Base-by-base conservation (phyloP, 2,888 invertebrate species). In the Podotricha telesiphe region DNA sequence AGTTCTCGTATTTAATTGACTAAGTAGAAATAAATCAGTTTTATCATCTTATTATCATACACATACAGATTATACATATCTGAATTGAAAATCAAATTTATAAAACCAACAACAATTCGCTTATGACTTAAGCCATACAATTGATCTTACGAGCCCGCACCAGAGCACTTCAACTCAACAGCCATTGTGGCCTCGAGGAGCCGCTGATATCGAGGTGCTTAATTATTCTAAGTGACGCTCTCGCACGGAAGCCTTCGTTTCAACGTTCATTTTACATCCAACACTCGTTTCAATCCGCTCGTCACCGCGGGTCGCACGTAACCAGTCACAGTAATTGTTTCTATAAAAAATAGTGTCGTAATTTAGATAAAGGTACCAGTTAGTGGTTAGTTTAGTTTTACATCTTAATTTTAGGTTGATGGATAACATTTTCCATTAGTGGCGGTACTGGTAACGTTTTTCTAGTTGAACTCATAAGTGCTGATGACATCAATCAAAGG, bases 341-440 rank as follows among this genome's bases (percentile, higher is more conserved):
- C 82, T 75, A 83, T 82, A 83, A 86, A 85, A 84, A 82, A 82
- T 76, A 79, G 77, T 77, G 77, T 78, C 78, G 80, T 85, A 80
- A 80, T 84, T 82, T 80, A 85, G 86, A 87, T 86, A 84, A 83
- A 85, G 78, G 79, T 79, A 78, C 76, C 73, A 70, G 71, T 76
- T 73, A 73, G 76, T 74, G 73, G 73, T 72, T 66, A 74, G 76
- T 75, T 73, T 71, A 73, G 78, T 76, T 78, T 77, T 77, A 77
- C 81, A 76, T 84, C 83, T 86, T 84, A 85, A 88, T 88, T 88
- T 86, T 76, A 82, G 80, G 84, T 87, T 88, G 86, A 88, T 86
- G 84, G 83, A 88, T 89, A 83, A 86, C 85, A 82, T 82, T 81
- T 80, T 84, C 89, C 87, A 90, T 89, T 90, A 89, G 82, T 79